Conservation (phyloP, 2,113 vertebrate genomes). For the Trogon melanurus region DNA sequence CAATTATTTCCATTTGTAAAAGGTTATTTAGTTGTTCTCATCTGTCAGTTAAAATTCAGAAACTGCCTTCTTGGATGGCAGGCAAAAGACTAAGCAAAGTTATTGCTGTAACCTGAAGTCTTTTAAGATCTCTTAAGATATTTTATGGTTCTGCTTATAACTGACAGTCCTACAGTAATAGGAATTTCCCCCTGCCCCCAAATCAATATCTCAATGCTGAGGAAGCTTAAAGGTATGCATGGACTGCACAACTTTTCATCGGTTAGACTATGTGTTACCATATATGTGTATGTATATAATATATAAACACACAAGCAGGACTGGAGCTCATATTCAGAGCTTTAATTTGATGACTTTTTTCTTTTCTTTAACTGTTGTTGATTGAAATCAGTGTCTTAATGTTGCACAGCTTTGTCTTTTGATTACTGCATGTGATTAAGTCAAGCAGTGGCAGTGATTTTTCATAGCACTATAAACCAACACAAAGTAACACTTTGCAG, state of each 20-base stretch:
- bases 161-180: not conserved
- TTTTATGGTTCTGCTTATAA: not conserved
- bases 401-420: not conserved
- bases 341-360: not conserved
- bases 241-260: not conserved
- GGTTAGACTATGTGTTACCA: not conserved
- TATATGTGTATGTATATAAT: not conserved
- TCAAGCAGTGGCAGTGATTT: not conserved
- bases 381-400: not conserved
- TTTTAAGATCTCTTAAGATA: not conserved
- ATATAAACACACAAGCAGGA: not conserved
- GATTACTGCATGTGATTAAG: not conserved
- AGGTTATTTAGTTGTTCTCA: constrained; percentile 3
- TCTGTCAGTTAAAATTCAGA: not conserved
- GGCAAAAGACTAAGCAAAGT: not conserved
- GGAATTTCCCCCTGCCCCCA: not conserved
- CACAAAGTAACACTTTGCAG: not conserved
- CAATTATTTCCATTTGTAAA: not conserved
- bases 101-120: not conserved
- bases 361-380: not conserved
- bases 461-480: not conserved
- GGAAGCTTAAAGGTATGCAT: not conserved
- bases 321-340: not conserved
- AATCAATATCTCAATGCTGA: not conserved
- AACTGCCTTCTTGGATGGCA: not conserved